Evolutionary conservation across 2,888 invertebrate species (phyloP), one percentile per base, ranked within the genome.

Genomic region (Drosophila koepferae): DNA sequence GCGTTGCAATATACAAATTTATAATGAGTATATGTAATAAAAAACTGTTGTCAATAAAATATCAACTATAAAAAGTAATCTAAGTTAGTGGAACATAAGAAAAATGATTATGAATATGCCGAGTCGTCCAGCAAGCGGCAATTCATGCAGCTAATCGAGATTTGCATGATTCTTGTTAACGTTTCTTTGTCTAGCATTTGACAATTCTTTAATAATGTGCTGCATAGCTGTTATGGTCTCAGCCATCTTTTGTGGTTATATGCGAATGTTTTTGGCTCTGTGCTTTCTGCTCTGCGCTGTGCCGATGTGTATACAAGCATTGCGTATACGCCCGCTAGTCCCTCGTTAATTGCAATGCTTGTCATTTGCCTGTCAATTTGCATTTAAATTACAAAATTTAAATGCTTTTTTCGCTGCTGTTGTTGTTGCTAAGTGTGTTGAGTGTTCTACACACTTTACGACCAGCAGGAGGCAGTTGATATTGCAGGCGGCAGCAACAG

Each of bases 341-440:
- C 81, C 86, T 74, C 74, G 82, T 86, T 91, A 90, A 91, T 91
- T 90, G 89, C 85, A 86, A 80, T 86, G 83, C 76, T 89, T 86
- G 83, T 89, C 85, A 85, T 90, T 85, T 80, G 82, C 75, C 77
- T 81, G 79, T 83, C 90, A 89, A 90, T 90, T 90, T 90, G 90
- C 90, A 90, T 90, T 89, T 90, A 91, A 91, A 90, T 90, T 90
- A 89, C 85, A 86, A 91, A 90, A 86, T 90, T 89, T 86, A 81
- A 86, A 78, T 74, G 77, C 62, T 73, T 70, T 85, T 56, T 70
- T 46, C 60, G 16, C 2, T 48, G 48, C 28, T 31, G n/a, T n/a
- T 56, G n/a, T 18, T 66, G 49, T 55, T 64, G 54, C 46, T 51
- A 44, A 63, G 58, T 67, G 63, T 38, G 53, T 64, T 62, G 54